Percentiles rank a stretch among this genome's conserved stretches.
phyloP scores from a whole-genome alignment of 1,140 invertebrate genomes.

The Dolichoris vasculosae region DNA sequence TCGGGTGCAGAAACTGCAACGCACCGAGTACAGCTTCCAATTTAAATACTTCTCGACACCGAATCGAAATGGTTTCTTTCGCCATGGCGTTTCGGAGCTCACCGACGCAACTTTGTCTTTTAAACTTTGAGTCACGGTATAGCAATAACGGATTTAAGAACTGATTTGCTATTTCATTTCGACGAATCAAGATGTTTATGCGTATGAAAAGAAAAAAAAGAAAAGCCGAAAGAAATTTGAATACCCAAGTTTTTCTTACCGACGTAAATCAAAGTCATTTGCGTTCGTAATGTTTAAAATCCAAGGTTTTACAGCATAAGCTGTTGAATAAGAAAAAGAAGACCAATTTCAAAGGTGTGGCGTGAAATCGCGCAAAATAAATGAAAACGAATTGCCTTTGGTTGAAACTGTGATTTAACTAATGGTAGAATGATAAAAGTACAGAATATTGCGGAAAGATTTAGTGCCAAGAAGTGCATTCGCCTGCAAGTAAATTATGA shows the following conservation, averaged over 20 bases:
- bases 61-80: too few species aligned
- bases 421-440: conserved; percentile 61
- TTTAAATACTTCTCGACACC: neutral
- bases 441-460: neutral
- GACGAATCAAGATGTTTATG: neutral
- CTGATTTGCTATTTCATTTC: neutral
- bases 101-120: neutral
- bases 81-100: neutral
- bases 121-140: neutral
- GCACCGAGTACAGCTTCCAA: neutral
- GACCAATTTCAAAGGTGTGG: conserved; percentile 43
- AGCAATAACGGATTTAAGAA: neutral
- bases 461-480: neutral
- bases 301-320: neutral
- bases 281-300: neutral
- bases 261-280: neutral
- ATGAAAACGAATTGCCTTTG: conserved; percentile 67
- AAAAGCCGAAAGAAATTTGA: neutral
- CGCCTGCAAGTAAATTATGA: too few species aligned
- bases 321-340: conserved; percentile 46
- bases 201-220: neutral
- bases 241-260: neutral
- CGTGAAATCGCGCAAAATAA: conserved; percentile 62
- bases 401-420: conserved; percentile 57
- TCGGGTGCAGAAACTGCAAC: neutral